Conservation (phyloP, 1,140 invertebrate species). For the Anastatus disparis region DNA sequence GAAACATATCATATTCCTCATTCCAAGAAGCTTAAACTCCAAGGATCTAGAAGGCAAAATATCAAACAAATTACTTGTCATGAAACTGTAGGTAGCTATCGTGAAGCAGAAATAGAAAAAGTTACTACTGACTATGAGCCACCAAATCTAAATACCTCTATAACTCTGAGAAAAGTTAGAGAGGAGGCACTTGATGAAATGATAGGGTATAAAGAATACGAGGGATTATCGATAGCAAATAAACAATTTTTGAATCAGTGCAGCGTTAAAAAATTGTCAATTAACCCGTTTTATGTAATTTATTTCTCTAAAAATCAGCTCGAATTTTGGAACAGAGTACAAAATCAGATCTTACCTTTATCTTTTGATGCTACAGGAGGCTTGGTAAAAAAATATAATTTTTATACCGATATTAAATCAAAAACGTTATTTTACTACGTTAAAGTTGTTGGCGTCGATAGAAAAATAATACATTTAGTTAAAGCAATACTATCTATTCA, state of each 20-base stretch:
- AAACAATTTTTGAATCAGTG: no score
- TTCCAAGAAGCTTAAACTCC: no score
- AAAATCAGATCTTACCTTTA: background rate
- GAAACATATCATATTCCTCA: no score
- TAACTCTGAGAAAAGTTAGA: no score
- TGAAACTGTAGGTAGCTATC: background rate
- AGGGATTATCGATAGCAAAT: no score
- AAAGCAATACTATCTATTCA: background rate
- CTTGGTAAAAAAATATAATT: background rate
- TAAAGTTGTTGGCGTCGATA: background rate
- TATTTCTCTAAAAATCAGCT: background rate
- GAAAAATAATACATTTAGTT: background rate
- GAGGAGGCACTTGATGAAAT: no score
- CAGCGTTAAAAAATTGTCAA: no score
- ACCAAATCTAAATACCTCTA: no score
- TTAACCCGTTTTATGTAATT: background rate
- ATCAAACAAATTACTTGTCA: background rate
- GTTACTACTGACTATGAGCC: no score
- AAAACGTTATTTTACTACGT: background rate
- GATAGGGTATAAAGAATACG: no score
- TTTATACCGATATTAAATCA: background rate
- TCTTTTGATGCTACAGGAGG: background rate
- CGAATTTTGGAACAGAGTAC: background rate
- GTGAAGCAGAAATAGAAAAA: background rate
- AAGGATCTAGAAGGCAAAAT: background rate